A percentile compares a stretch with the other conserved stretches of the same genome.
Conservation (phyloP, 2,113 vertebrate genomes). For the Ia io region DNA sequence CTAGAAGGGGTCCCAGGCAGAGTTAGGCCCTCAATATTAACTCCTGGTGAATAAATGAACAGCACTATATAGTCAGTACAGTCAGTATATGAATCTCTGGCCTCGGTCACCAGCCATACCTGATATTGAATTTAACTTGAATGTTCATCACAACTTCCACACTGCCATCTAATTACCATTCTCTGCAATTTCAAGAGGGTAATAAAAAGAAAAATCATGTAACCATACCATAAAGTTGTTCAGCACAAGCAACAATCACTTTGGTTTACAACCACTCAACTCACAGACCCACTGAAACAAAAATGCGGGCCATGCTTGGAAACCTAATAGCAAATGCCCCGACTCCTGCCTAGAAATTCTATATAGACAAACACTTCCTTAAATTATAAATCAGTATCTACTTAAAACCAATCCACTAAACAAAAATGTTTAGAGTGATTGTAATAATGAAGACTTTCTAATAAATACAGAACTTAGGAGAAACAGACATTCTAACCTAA, state of each 20-base stretch:
- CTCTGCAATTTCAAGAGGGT: not conserved
- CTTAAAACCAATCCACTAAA: not conserved
- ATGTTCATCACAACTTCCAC: not conserved
- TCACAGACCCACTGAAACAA: not conserved
- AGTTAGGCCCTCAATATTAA: not conserved
- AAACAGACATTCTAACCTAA: not conserved
- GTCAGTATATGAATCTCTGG: not conserved
- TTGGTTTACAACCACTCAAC: not conserved
- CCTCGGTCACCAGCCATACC: not conserved
- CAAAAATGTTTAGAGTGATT: not conserved
- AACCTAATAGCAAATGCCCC: not conserved
- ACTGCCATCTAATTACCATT: not conserved
- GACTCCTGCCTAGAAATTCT: not conserved
- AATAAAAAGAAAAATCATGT: not conserved
- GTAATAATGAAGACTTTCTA: not conserved
- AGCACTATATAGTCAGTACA: rapidly evolving
- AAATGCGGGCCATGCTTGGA: not conserved
- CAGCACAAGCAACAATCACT: not conserved
- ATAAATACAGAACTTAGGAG: too few species aligned
- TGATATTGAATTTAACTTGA: not conserved
- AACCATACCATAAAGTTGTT: not conserved
- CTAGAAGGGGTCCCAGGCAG: not conserved
- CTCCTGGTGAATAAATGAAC: not conserved
- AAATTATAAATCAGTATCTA: not conserved
- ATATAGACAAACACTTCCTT: not conserved